These are phyloP conservation scores for Chrysochloris asiatica DNA, from an alignment of 2,113 vertebrate genomes.

Conservation along the genomic window DNA sequence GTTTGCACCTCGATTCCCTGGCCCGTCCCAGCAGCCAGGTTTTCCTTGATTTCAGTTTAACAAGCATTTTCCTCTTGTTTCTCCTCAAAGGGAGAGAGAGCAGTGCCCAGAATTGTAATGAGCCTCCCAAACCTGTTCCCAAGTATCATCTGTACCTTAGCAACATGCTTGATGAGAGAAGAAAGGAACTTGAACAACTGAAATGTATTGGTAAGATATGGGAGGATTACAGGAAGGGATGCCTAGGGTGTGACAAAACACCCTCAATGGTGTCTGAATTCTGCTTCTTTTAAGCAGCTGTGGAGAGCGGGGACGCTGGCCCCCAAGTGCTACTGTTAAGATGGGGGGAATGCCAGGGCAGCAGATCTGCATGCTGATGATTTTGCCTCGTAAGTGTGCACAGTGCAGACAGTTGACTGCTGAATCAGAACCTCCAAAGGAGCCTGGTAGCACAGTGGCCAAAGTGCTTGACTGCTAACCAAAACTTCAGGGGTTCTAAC, in stretches of 20 bases:
- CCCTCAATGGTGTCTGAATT: neutral
- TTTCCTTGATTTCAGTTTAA: constrained; percentile 55
- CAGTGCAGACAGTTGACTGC: fast-evolving
- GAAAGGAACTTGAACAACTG: neutral
- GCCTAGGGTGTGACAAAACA: neutral
- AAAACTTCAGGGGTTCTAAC: no score
- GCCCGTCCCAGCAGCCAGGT: constrained; percentile 9
- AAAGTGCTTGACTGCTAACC: neutral
- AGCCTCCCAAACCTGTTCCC: constrained; percentile 48
- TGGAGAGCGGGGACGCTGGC: neutral
- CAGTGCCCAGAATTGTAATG: constrained; percentile 50
- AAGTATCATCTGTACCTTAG: constrained; percentile 55
- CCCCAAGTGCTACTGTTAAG: fast-evolving
- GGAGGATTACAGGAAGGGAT: neutral
- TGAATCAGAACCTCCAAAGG: no score
- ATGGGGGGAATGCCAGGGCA: neutral
- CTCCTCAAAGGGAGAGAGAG: neutral
- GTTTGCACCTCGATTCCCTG: constrained; percentile 1
- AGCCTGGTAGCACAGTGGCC: no score
- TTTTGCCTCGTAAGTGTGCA: neutral
- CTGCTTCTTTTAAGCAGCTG: neutral
- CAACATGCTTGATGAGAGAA: constrained; percentile 37
- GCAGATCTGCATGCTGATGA: neutral
- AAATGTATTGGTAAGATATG: constrained; percentile 20
- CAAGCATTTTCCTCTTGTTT: constrained; percentile 27